Evolutionary conservation across 1,140 invertebrate species (phyloP).

Genomic region (Caenorhabditis brenneri): DNA sequence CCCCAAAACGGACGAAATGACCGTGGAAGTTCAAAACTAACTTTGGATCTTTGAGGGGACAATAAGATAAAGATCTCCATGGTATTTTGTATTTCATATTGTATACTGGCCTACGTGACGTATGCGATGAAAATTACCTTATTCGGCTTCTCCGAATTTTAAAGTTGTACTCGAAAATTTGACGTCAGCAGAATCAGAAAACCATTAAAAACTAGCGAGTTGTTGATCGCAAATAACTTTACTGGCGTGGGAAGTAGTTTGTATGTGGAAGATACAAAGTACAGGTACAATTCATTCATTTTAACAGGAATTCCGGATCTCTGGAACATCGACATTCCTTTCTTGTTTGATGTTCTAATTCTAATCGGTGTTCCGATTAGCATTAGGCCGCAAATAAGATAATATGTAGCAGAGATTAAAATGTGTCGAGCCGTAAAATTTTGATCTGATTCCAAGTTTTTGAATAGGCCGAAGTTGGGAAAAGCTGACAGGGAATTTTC

Average conservation of each 20-base stretch:
- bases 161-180: neutral
- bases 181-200: neutral
- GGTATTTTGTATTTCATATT: neutral
- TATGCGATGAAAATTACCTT: neutral
- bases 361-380: neutral
- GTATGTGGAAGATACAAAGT: neutral
- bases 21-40: slow-evolving; percentile 3
- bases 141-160: neutral
- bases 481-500: too few relatives aligned
- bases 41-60: too few relatives aligned
- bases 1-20: neutral
- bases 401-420: neutral
- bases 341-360: neutral
- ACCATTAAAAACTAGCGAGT: neutral
- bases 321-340: neutral
- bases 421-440: too few relatives aligned
- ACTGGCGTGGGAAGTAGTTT: neutral
- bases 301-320: neutral
- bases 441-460: too few relatives aligned
- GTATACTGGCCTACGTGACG: neutral
- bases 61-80: neutral
- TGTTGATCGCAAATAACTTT: neutral
- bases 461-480: too few relatives aligned
- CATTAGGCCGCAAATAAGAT: neutral
- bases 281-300: neutral